A percentile compares a stretch with the other conserved stretches of the same genome.
These are phyloP conservation scores for Arenaria interpres DNA, from an alignment of 2,113 vertebrate species.

Conservation along the genomic window DNA sequence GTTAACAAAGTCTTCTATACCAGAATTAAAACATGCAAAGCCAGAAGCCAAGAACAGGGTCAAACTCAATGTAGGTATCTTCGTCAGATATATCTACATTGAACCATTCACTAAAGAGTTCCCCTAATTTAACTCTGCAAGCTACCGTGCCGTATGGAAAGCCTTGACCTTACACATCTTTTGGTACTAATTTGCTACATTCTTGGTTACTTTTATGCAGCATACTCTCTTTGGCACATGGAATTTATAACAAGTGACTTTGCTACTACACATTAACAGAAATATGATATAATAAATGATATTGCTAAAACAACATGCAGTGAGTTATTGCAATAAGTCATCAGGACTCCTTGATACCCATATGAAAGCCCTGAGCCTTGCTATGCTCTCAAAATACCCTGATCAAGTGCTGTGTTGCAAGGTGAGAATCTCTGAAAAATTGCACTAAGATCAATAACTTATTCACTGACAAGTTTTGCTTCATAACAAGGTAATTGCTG, in stretches of 20 bases:
- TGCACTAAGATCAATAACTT: not conserved
- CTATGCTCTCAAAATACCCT: not conserved
- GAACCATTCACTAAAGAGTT: not conserved
- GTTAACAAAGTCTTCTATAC: not conserved
- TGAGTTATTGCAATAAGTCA: not conserved
- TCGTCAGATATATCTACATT: not conserved
- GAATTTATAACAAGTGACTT: not conserved
- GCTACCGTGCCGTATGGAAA: not conserved
- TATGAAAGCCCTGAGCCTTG: not conserved
- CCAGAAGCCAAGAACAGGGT: not conserved
- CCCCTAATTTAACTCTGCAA: not conserved
- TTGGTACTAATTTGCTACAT: not conserved
- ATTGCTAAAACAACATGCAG: not conserved
- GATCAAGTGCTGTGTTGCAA: not conserved
- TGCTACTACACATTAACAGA: not conserved
- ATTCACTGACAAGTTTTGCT: not conserved
- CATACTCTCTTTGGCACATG: not conserved
- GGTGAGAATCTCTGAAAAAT: not conserved
- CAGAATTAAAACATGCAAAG: not conserved
- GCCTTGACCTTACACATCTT: not conserved
- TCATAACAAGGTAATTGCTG: not conserved
- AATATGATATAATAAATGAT: accelerated
- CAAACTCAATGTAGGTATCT: not conserved
- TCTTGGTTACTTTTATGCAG: not conserved
- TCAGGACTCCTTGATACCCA: not conserved